Base-by-base conservation (phyloP, 2,113 vertebrate genomes). In the Collichthys lucidus region DNA sequence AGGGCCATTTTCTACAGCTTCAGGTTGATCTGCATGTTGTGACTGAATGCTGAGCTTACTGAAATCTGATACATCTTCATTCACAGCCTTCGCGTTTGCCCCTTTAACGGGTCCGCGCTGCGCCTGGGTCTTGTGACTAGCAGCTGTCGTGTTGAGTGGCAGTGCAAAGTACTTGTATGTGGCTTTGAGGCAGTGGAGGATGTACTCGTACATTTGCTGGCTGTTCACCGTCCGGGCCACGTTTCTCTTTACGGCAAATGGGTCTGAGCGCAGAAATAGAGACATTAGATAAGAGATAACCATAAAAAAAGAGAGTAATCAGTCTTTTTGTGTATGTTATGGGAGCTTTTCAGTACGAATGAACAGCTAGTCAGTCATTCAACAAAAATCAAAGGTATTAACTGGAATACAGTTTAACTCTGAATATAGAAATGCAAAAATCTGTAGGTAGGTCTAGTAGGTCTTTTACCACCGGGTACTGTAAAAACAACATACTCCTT, bases 81-180 rank as follows among this genome's bases (percentile, higher is more conserved):
- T 69, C 26, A 24, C 15, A 53, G 66, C 46, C 11, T 77, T 20
- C 0, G 63, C 22, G 0, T 80, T 76, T 26, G 68, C 61, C 42
- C 57, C 79, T 62, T 65, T 40, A 46, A 3, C 7, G 0, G 46
- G 22, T 56, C 75, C 74, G n/a, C 11, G 49, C 35, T 31, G 77
- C 4, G 46, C 40, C 22, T 11, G 74, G 1, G 22, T 42, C 67
- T 86, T 90, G 57, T 26, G 74, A 65, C 82, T 72, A 60, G 66
- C 70, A 63, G 85, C 63, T 11, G 82, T 19, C 0, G 53, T 11
- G 68, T 86, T 89, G 85, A 95, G 94, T 24, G 96, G 96, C 86
- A 96, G 89, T 57, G 96, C 97, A 94, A 99, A 99, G 91, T 99
- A 98, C 85, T 97, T 99, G 75, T 97, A 99, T 3, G 97, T 97